A percentile compares a stretch with the other conserved stretches of the same genome.
phyloP scores from a whole-genome alignment of 2,888 invertebrate genomes.

The Lepidonotus clava region DNA sequence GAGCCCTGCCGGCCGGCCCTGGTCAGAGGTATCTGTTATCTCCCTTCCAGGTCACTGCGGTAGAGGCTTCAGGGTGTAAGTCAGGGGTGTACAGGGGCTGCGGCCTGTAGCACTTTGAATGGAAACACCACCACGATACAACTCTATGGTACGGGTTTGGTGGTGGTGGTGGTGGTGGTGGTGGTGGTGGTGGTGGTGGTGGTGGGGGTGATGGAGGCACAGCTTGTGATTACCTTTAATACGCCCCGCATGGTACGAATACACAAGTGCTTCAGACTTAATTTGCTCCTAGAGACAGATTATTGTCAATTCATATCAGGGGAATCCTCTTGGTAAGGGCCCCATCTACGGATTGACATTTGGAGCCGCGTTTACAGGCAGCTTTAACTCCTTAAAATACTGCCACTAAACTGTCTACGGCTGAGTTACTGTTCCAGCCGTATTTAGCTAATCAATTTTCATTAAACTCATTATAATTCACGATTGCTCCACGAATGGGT shows the following conservation, averaged over 20 bases:
- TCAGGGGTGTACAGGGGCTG: too few species aligned
- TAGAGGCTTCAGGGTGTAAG: too few species aligned
- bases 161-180: too few species aligned
- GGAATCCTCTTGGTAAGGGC: background rate
- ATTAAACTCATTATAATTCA: background rate
- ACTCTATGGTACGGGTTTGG: too few species aligned
- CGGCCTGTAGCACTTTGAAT: background rate
- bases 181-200: too few species aligned
- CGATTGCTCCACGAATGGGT: background rate
- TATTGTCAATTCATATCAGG: slow-evolving; percentile 8
- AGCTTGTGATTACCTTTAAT: background rate
- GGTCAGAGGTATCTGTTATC: background rate
- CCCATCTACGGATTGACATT: background rate
- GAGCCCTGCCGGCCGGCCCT: background rate
- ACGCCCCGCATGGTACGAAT: background rate
- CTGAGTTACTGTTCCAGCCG: background rate
- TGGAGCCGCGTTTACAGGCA: background rate
- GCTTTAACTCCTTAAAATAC: background rate
- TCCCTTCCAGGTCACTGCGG: background rate
- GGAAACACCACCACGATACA: background rate
- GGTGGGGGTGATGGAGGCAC: too few species aligned
- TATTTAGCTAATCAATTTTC: background rate
- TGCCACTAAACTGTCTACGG: too few species aligned
- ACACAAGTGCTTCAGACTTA: slow-evolving; percentile 3
- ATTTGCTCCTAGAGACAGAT: background rate